Evolutionary conservation across 2,797 vertebrate genomes (phyloP), one percentile per base, ranked within the genome.

Genomic region (Euthynnus affinis): DNA sequence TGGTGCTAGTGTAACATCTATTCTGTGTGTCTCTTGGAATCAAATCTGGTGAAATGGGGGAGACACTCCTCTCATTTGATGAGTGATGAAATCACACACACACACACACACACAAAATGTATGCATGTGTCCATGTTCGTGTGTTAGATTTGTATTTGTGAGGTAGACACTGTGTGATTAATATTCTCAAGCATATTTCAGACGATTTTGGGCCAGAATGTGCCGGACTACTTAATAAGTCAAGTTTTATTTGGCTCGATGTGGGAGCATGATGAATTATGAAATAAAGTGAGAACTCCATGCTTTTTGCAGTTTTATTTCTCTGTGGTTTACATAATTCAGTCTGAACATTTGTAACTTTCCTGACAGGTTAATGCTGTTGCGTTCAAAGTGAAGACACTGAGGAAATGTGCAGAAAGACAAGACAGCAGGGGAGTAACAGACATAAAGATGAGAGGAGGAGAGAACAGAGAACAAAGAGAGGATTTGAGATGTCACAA

Each of bases 1-100:
- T 92, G 95, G 94, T 83, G 92, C 94, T 96, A 79, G 89, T 92
- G 95, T 90, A 83, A 82, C 91, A 85, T 81, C 82, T 53, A 79
- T 85, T 1, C 29, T 29, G 68, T 62, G 23, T 37, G n/a, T 51
- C 9, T 74, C 61, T 53, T 64, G 67, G 74, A 60, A 1, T 40
- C 62, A 62, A 81, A 80, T 60, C 42, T 74, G 63, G 42, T 66
- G 69, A 73, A 83, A 83, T 72, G 52, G 4, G 37, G 66, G 68
- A 82, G 76, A 82, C 49, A 51, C 22, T 78, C 78, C 80, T 92
- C 80, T 80, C 81, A 90, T 92, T 90, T 89, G 91, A 91, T 84
- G 84, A 90, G 88, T 83, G 91, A 92, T 90, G 81, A 88, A 89
- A 81, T 89, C 77, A 29, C 9, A 44, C 2, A 12, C n/a, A 37